Evolutionary conservation across 2,797 vertebrate genomes (phyloP).

Genomic region (Poeciliopsis gracilis): DNA sequence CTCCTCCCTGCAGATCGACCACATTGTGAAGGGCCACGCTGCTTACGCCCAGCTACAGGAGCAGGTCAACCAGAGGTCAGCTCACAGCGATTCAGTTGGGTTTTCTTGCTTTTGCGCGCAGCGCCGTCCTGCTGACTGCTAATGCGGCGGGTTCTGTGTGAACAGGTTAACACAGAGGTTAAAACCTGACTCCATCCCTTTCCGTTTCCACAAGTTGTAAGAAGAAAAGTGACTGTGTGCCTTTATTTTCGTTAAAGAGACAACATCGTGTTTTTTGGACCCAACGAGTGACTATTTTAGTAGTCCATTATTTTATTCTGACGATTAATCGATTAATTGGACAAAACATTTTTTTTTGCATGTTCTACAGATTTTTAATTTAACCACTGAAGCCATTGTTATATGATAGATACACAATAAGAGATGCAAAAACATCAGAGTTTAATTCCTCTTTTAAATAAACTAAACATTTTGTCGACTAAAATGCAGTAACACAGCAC

Average conservation of each 20-base stretch:
- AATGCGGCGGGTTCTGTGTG: not conserved
- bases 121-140: not conserved
- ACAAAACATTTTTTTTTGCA: too few relatives aligned
- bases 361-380: too few relatives aligned
- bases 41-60: constrained; percentile 87
- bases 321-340: too few relatives aligned
- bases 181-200: not conserved
- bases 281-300: too few relatives aligned
- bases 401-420: too few relatives aligned
- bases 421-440: too few relatives aligned
- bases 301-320: too few relatives aligned
- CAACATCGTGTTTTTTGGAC: not conserved
- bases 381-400: too few relatives aligned
- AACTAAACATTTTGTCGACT: too few relatives aligned
- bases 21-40: constrained; percentile 87
- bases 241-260: not conserved
- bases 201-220: not conserved
- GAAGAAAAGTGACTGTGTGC: not conserved
- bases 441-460: too few relatives aligned
- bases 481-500: too few relatives aligned
- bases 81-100: not conserved
- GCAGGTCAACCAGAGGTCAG: constrained; percentile 85
- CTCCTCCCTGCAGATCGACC: constrained; percentile 87
- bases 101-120: constrained; percentile 2
- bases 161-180: not conserved